Evolutionary conservation across 2,797 vertebrate species (phyloP), one percentile per base, ranked within the genome.

Genomic region (Leptodactylus fallax): DNA sequence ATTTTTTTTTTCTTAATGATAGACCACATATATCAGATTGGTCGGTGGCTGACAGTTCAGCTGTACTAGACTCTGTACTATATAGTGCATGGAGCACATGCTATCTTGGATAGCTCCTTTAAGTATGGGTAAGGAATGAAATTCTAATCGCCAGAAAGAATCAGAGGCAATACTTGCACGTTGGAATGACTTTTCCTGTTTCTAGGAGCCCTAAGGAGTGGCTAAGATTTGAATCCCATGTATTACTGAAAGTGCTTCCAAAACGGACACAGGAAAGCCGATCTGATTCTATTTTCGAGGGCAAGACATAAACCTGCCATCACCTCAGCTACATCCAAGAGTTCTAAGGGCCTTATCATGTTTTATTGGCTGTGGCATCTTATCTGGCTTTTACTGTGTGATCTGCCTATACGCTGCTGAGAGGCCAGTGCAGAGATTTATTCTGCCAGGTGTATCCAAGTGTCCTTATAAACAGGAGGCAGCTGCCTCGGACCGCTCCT

Each of bases 301-400:
- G 82, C 19, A 69, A 58, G 25, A 60, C 53, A 80, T 86, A 86
- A 87, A 87, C 25, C 79, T 87, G 79, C 79, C 85, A 85, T 27
- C 84, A 79, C 84, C 71, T 85, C 84, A 0, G 49, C 85, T 71
- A 63, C 53, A 36, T 74, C 78, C 79, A 81, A 51, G 36, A 82
- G 11, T 63, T 27, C 47, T 74, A 55, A 72, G 55, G 23, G 23
- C 53, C 79, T 65, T 21, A 82, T 87, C 86, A 77, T 53, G 77
- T 82, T 87, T 82, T 83, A 82, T 87, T 53, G 13, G 85, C 74
- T 85, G 6, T 87, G 87, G 85, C 90, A 55, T 85, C 91, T 85
- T 23, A 89, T 90, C 92, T 90, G 87, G 89, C 84, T 76, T 92
- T 94, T 93, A 63, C 79, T 71, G 49, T n/a, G 83, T 58, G 81